Evolutionary conservation across 92 coral and sea anemone species (phyloP), one percentile per base, ranked within the genome.

Genomic region (Umimayanthus chanpuru): DNA sequence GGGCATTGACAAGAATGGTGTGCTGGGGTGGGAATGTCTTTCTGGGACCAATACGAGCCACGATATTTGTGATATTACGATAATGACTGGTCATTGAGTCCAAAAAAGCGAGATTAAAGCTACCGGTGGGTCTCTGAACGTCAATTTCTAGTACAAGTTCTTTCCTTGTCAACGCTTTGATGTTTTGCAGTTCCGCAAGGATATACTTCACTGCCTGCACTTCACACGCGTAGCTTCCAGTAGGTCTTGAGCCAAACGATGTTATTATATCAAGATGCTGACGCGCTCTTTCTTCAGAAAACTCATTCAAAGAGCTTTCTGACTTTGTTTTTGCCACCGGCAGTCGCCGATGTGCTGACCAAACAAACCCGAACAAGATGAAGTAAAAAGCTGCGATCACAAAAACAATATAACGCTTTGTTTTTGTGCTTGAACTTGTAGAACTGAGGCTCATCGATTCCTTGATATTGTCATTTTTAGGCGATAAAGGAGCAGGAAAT

Each of bases 221-320:
- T 84, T 97, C 99, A 74, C 96, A 95, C 11, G 98, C 99, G 56
- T 91, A 85, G 91, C 99, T 97, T 61, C 99, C 99, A 61, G 99
- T 87, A 44, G 98, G 97, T 71, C 99, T 90, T 40, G 94, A 88
- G 20, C 98, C 98, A 81, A 89, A 94, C 4, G 98, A 97, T 23
- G 98, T 91, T 65, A 95, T 90, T 20, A 73, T 90, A 43, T 95
- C 94, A 72, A 97, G 93, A 79, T 97, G 98, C 2, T 79, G 67
- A 47, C 99, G 89, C 18, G 99, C 99, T 76, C 93, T 89, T 87
- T 93, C 95, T 87, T 97, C 99, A 23, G 96, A 93, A 88, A 97
- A 97, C 47, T 97, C 98, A 40, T 95, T 91, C 16, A 47, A 16
- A 50, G 89, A 73, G 79, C 93, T 90, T 85, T 91, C 90, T 12